phyloP scores from a whole-genome alignment of 2,888 invertebrate genomes.

The Scaptomyza reducta region DNA sequence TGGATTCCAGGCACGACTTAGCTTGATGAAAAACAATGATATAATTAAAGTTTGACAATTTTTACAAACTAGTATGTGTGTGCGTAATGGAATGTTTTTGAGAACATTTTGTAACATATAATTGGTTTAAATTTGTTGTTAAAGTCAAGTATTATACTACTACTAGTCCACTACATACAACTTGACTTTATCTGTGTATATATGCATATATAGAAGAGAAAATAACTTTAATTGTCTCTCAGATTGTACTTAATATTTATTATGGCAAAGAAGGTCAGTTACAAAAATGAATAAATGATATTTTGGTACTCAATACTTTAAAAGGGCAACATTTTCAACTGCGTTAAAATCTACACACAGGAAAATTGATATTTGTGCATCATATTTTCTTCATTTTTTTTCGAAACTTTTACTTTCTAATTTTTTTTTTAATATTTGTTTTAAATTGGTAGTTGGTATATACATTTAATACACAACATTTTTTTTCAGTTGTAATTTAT shows the following conservation, averaged over 20 bases:
- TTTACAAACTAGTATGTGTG: slow-evolving; percentile 1
- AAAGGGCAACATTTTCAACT: neutral
- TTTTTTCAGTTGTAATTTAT: too few species aligned
- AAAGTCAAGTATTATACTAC: too few species aligned
- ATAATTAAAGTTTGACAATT: slow-evolving; percentile 29
- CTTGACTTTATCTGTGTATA: neutral
- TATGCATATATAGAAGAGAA: neutral
- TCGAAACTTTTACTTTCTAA: too few species aligned
- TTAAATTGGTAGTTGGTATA: too few species aligned
- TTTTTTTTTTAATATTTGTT: too few species aligned
- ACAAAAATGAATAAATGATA: neutral
- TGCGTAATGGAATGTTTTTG: neutral
- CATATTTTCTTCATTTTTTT: too few species aligned
- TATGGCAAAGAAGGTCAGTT: neutral
- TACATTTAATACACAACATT: too few species aligned
- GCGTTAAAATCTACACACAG: too few species aligned
- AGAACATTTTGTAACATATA: neutral
- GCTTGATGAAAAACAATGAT: slow-evolving; percentile 19
- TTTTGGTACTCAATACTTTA: neutral
- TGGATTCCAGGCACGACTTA: slow-evolving; percentile 18
- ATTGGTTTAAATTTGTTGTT: too few species aligned
- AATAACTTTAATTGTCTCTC: neutral
- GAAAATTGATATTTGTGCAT: too few species aligned
- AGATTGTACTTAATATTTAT: neutral
- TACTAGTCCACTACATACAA: too few species aligned